Conservation (phyloP, 2,113 vertebrate genomes). For the Amblyornis subalaris region DNA sequence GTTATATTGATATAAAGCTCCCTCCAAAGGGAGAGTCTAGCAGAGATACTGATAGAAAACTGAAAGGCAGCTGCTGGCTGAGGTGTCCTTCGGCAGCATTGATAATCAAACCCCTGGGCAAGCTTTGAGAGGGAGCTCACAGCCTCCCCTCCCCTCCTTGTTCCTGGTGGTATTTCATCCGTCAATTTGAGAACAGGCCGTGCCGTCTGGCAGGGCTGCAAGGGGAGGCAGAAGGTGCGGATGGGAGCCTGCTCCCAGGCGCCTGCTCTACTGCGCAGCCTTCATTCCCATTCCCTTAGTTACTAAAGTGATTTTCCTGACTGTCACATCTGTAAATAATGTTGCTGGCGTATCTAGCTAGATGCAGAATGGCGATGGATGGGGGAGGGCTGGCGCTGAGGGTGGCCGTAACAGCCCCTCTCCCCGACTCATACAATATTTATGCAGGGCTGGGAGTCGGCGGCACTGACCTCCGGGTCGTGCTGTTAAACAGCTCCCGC, state of each 20-base stretch:
- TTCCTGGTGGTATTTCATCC: neutral
- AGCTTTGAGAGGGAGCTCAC: neutral
- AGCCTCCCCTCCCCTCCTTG: neutral
- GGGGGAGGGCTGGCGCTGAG: constrained; percentile 39
- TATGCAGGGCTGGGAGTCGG: constrained; percentile 81
- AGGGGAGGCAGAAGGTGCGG: neutral
- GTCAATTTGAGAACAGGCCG: fast-evolving
- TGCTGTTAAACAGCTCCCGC: constrained; percentile 85
- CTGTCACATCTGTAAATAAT: constrained; percentile 73
- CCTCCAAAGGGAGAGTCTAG: neutral
- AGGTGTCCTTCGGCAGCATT: neutral
- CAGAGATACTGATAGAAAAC: neutral
- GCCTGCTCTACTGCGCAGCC: neutral
- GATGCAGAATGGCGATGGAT: constrained; percentile 55
- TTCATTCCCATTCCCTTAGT: constrained; percentile 56
- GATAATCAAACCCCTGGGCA: neutral
- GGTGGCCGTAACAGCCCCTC: constrained; percentile 41
- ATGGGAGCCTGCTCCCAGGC: neutral
- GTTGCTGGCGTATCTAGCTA: constrained; percentile 58
- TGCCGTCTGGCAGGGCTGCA: fast-evolving
- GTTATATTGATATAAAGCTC: neutral
- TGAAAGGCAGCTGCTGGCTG: neutral
- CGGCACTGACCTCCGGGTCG: constrained; percentile 81
- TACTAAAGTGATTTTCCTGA: constrained; percentile 64
- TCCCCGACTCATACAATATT: constrained; percentile 84